Evolutionary conservation across 2,888 invertebrate species (phyloP), one percentile per base, ranked within the genome.

Genomic region (Hypercompe scribonia): DNA sequence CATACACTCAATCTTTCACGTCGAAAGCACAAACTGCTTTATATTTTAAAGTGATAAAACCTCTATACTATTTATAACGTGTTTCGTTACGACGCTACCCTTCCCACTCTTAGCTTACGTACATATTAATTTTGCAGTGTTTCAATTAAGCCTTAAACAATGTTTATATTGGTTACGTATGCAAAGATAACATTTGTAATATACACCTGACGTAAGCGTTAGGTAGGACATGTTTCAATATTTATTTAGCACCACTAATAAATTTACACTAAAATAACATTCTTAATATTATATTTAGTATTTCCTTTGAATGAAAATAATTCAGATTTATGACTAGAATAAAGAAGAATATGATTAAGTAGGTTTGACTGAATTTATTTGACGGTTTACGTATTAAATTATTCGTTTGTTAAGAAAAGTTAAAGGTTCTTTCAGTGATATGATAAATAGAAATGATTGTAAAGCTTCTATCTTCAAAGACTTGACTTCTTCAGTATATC

Each of bases 81-180:
- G 15, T 15, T 21, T 63, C 0, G 15, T 11, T 3, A 70, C n/a
- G n/a, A n/a, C 15, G 15, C 34, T 54, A 68, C 13, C 50, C n/a
- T 24, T 33, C n/a, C 15, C 15, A n/a, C 50, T 15, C 50, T 68
- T 50, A 13, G n/a, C 33, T 34, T 50, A n/a, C 24, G 54, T 68
- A n/a, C 24, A 68, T 68, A n/a, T 54, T 36, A 54, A 50, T 34
- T 34, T n/a, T 54, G 34, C 54, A 68, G n/a, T 68, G n/a, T 54
- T 68, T 68, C 68, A 68, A 68, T 68, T 54, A 68, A 11, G n/a
- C 18, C 50, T 54, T 15, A 54, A 33, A 54, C 34, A 54, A 54
- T 54, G 18, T 21, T 5, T 1, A 18, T 65, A 34, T 65, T 5
- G 21, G 31, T 42, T 66, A 42, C 39, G 42, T 8, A 31, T 42